Conservation (phyloP, 2,888 invertebrate species). For the Girardia tigrina region DNA sequence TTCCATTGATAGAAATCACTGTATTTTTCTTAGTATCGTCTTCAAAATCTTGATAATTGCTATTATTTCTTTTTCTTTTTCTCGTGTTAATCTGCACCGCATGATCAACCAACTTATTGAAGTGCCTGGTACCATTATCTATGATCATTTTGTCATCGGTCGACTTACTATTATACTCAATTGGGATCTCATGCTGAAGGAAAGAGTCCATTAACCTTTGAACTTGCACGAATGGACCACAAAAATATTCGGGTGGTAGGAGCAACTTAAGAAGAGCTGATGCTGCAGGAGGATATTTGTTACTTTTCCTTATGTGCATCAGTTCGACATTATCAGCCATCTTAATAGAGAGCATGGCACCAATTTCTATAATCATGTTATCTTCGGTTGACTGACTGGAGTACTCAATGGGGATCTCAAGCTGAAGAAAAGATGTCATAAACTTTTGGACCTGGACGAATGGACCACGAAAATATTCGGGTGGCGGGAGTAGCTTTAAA, state of each 20-base stretch:
- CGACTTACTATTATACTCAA: constrained; percentile 49
- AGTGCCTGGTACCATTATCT: constrained; percentile 46
- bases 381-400: too few species aligned
- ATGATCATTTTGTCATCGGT: constrained; percentile 36
- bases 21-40: constrained; percentile 57
- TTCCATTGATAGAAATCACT: constrained; percentile 53
- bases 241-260: constrained; percentile 79
- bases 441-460: too few species aligned
- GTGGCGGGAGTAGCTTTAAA: too few species aligned
- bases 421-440: too few species aligned
- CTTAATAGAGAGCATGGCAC: too few species aligned
- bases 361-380: too few species aligned
- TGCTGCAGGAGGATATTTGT: too few species aligned
- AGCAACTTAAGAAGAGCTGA: constrained; percentile 73
- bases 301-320: too few species aligned
- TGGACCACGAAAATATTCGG: too few species aligned
- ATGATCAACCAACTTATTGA: constrained; percentile 45
- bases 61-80: neutral
- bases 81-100: constrained; percentile 42
- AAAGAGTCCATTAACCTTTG: constrained; percentile 80
- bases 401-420: too few species aligned
- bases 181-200: constrained; percentile 70
- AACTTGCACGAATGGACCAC: constrained; percentile 53
- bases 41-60: neutral
- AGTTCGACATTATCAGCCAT: too few species aligned